Evolutionary conservation across 2,888 invertebrate species (phyloP), one percentile per base, ranked within the genome.

Genomic region (Notodonta dromedarius): DNA sequence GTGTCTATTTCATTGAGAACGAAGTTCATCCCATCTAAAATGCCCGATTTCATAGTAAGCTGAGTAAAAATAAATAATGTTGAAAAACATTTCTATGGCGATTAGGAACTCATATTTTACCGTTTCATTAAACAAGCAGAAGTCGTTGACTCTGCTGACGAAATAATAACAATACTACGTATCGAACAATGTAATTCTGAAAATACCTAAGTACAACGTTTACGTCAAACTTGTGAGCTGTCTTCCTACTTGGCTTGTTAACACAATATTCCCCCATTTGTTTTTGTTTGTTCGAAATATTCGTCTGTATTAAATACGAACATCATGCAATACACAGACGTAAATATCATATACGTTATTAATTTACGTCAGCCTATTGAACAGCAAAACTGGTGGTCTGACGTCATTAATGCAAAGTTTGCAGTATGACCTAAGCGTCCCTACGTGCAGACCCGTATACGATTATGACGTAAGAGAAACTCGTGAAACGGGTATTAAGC

Each of bases 1-100:
- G 76, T 64, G 83, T 77, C 80, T 80, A 80, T 82, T 84, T 81
- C 82, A 83, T 80, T 79, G 82, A 84, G 87, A 84, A 86, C 87
- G 86, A 91, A 91, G 88, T 88, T 89, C 88, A 88, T 76, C 76
- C 73, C 56, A 42, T 70, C 61, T 76, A 70, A 83, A 79, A 83
- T 79, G 76, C 78, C 78, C 77, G 70, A 73, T 73, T 64, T 69
- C 74, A 75, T 78, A 71, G 66, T 64, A 54, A 58, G 71, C 76
- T 73, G n/a, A 52, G 11, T n/a, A 6, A n/a, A 7, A 11, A n/a
- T n/a, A 12, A 70, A 76, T 42, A 70, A 60, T 61, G 62, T 56
- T 42, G 46, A n/a, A 48, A n/a, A 48, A 11, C 4, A 48, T 48
- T 48, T 48, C 1, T 12, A n/a, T 48, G 1, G 48, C n/a, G 5